Conservation (phyloP, 1,140 invertebrate species). For the Bombus soroeensis region DNA sequence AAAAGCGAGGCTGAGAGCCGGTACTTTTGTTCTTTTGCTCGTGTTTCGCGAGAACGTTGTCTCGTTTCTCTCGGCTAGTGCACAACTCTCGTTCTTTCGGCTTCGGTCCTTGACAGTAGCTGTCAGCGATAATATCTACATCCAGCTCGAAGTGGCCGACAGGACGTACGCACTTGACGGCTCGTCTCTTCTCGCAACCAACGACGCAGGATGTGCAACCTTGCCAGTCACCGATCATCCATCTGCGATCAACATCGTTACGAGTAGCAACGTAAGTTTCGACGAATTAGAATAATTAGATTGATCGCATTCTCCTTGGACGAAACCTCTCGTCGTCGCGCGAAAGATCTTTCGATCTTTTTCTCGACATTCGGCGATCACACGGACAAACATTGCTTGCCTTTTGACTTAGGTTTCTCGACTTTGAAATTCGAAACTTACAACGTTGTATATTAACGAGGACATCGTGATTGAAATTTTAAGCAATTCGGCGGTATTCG, state of each 20-base stretch:
- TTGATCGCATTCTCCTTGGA: not conserved
- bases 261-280: not conserved
- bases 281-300: not conserved
- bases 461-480: not conserved
- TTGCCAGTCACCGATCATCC: slow-evolving; percentile 78
- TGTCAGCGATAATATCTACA: slow-evolving; percentile 71
- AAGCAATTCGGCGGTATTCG: not conserved
- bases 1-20: not conserved
- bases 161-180: slow-evolving; percentile 75
- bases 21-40: slow-evolving; percentile 2
- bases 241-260: slow-evolving; percentile 57
- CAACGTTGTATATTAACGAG: no score
- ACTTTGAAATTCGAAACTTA: not conserved
- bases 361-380: not conserved
- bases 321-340: not conserved
- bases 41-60: not conserved
- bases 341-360: not conserved
- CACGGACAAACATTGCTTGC: no score
- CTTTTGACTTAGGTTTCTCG: not conserved
- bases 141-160: slow-evolving; percentile 75
- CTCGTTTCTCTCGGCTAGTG: slow-evolving; percentile 13
- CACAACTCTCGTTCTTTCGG: slow-evolving; percentile 62
- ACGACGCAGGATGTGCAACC: slow-evolving; percentile 63
- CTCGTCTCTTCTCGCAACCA: slow-evolving; percentile 58
- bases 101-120: slow-evolving; percentile 70